A percentile compares a stretch with the other conserved stretches of the same genome.
Evolutionary conservation across 2,888 invertebrate genomes (phyloP).

Genomic region (Tolmerus cingulatus): DNA sequence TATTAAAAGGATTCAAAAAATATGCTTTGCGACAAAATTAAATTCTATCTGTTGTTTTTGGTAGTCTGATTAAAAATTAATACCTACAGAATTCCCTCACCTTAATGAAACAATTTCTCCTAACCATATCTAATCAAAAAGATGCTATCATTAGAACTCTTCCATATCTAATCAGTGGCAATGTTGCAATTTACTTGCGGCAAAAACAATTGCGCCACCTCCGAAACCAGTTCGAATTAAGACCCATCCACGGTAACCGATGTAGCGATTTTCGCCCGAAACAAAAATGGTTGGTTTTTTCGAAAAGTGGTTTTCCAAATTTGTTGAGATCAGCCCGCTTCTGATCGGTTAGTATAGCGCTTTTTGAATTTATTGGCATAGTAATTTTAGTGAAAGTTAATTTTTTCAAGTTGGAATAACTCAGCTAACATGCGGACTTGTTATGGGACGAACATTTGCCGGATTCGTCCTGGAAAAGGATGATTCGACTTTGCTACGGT

Average conservation of each 20-base stretch:
- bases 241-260: neutral
- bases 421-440: conserved; percentile 57
- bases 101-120: neutral
- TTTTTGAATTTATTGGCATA: neutral
- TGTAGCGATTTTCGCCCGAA: neutral
- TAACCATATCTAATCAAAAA: conserved; percentile 29
- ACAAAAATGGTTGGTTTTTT: neutral
- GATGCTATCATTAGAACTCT: neutral
- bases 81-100: neutral
- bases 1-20: too few relatives aligned
- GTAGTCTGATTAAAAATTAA: neutral
- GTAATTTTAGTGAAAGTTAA: neutral
- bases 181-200: neutral
- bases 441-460: conserved; percentile 58
- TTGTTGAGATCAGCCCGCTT: conserved; percentile 4
- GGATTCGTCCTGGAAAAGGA: conserved; percentile 55
- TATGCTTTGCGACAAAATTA: neutral
- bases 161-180: neutral
- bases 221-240: neutral
- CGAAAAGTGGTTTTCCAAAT: neutral
- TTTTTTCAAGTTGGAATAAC: conserved; percentile 46
- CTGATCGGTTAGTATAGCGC: conserved; percentile 21
- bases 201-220: neutral
- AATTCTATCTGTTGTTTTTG: neutral
- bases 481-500: conserved; percentile 51